A percentile compares a stretch with the other conserved stretches of the same genome.
phyloP scores from a whole-genome alignment of 2,888 invertebrate species.

The Harmothoe impar region DNA sequence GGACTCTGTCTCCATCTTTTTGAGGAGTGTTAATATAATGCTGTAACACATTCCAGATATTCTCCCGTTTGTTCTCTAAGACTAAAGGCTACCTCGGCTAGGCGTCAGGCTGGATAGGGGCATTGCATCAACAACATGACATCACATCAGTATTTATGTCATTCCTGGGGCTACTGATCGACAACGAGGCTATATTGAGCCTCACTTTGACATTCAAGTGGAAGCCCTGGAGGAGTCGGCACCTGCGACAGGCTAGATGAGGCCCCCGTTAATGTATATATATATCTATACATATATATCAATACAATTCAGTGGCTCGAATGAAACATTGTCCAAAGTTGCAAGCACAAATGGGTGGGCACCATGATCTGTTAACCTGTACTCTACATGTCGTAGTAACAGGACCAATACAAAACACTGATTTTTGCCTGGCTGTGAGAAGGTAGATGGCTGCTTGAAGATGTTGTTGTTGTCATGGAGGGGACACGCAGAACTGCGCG shows the following conservation, averaged over 20 bases:
- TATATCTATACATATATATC: neutral
- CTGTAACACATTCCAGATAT: no score
- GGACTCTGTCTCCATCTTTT: no score
- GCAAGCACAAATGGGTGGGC: no score
- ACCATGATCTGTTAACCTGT: no score
- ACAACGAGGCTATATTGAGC: constrained; percentile 15
- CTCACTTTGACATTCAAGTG: constrained; percentile 53
- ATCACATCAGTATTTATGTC: constrained; percentile 7
- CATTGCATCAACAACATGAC: neutral
- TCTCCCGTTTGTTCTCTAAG: no score
- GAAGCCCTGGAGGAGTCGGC: constrained; percentile 32
- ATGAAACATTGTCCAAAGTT: no score
- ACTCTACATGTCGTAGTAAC: no score
- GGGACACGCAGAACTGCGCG: neutral
- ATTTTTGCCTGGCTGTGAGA: constrained; percentile 14
- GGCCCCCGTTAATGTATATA: no score
- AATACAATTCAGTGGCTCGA: no score
- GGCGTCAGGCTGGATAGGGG: neutral
- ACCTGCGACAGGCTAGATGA: neutral
- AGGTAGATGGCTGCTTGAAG: constrained; percentile 5
- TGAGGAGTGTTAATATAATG: no score
- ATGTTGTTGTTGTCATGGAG: constrained; percentile 32
- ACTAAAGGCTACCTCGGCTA: neutral
- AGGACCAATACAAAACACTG: no score
- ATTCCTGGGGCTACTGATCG: constrained; percentile 49